Percentiles rank a stretch among this genome's conserved stretches.
phyloP scores from a whole-genome alignment of 1,140 invertebrate genomes.

The Atta texana region DNA sequence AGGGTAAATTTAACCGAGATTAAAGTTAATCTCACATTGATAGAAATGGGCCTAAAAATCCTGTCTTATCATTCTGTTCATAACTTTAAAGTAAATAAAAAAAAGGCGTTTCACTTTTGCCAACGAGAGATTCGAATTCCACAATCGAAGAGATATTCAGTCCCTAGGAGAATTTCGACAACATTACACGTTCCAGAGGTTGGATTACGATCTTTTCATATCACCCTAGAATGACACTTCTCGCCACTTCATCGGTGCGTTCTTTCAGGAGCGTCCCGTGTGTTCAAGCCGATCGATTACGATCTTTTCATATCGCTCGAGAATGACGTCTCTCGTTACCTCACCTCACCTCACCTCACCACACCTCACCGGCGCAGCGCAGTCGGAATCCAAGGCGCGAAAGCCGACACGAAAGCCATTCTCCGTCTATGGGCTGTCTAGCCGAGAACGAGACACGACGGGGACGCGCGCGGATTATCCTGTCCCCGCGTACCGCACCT shows the following conservation, averaged over 20 bases:
- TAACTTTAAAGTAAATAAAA: background rate
- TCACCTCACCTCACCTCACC: slow-evolving; percentile 1
- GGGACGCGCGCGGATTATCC: slow-evolving; percentile 38
- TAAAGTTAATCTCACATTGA: no score
- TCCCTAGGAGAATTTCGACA: background rate
- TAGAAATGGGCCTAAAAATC: background rate
- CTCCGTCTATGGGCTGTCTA: slow-evolving; percentile 77
- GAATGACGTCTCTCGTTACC: slow-evolving; percentile 10
- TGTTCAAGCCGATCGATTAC: slow-evolving; percentile 26
- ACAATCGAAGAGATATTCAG: background rate
- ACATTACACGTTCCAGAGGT: background rate
- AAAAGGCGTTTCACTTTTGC: background rate
- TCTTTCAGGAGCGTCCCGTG: background rate
- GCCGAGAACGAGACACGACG: slow-evolving; percentile 68
- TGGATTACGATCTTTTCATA: slow-evolving; percentile 17
- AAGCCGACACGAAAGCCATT: slow-evolving; percentile 68
- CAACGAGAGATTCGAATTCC: background rate
- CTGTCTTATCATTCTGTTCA: background rate
- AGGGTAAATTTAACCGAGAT: no score
- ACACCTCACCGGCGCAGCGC: background rate
- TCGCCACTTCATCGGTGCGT: slow-evolving; percentile 12
- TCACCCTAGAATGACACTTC: background rate
- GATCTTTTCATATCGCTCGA: slow-evolving; percentile 14
- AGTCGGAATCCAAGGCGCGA: slow-evolving; percentile 26
- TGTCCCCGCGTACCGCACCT: slow-evolving; percentile 11